Base-by-base conservation (phyloP, 1,140 invertebrate species). In the Leptoteleia sp. region DNA sequence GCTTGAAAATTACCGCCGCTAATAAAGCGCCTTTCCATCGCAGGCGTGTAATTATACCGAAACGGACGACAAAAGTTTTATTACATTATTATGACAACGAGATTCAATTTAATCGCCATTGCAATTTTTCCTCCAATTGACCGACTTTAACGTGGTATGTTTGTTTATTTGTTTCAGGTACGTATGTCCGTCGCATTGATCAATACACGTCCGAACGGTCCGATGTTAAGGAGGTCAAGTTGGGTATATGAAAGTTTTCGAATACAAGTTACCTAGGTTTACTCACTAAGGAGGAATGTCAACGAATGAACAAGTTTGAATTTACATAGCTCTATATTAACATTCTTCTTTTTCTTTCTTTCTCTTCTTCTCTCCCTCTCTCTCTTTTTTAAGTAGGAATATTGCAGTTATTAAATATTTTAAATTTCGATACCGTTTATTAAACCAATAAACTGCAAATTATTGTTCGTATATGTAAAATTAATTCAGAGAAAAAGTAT, bases 161-260 rank as follows among this genome's bases (percentile, higher is more conserved):
- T 29, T 4, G 11, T 25, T 27, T 27, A 4, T 45, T n/a, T 64
- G 59, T 64, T 64, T 31, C 45, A 64, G 59, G 59, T 64, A 64
- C 25, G 59, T 64, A 64, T 7, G n/a, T n/a, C n/a, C n/a, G 12
- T 37, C 1, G 22, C 9, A n/a, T 9, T 37, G 3, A 8, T 52
- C 8, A 19, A 3, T 5, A 1, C 11, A 3, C 3, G 1, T 13
- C 12, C 16, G 8, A 11, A 13, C 11, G 12, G 2, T 45, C 2
- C 1, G 5, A 45, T 8, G 6, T 45, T 19, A 11, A 52, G 16
- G 2, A 35, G 40, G 15, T 22, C 40, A 22, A 45, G 29, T 45
- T 4, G 29, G 12, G 22, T 16, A 15, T 37, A 22, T 11, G 7
- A 37, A 37, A 19, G 11, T 37, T 25, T 35, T 1, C n/a, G 4